Percentiles rank a stretch among this genome's conserved stretches.
Conservation (phyloP, 92 coral and sea anemone genomes). For the Palythoa grandis region DNA sequence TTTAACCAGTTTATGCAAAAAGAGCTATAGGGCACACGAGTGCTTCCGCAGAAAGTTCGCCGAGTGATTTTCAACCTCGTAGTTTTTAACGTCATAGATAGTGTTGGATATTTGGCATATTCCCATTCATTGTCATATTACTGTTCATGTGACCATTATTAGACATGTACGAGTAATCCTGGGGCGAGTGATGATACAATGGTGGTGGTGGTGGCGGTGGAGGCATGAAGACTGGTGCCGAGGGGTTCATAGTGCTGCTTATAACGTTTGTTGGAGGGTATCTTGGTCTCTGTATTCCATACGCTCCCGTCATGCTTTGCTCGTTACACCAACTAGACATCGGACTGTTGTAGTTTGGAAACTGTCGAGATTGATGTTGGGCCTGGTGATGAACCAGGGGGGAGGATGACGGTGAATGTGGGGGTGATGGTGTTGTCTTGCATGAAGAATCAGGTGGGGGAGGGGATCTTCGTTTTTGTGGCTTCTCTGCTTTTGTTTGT, state of each 20-base stretch:
- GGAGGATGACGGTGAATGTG: constrained; percentile 39
- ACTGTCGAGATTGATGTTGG: constrained; percentile 38
- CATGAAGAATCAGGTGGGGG: constrained; percentile 59
- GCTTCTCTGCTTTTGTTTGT: constrained; percentile 79
- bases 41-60: not conserved
- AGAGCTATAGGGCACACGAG: not conserved
- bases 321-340: constrained; percentile 45
- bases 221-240: constrained; percentile 50
- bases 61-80: not conserved
- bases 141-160: constrained; percentile 45
- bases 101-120: constrained; percentile 42
- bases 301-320: constrained; percentile 45
- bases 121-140: constrained; percentile 45
- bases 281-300: constrained; percentile 42
- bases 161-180: constrained; percentile 49
- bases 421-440: constrained; percentile 46
- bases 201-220: constrained; percentile 50
- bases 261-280: constrained; percentile 48
- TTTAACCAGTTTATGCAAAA: no score
- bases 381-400: constrained; percentile 35
- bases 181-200: constrained; percentile 47
- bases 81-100: constrained; percentile 27
- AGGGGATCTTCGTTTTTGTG: constrained; percentile 77
- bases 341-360: constrained; percentile 32
- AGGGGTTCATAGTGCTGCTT: constrained; percentile 46